phyloP scores from a whole-genome alignment of 1,140 invertebrate genomes.

The Hyposmocoma kahamanoa region DNA sequence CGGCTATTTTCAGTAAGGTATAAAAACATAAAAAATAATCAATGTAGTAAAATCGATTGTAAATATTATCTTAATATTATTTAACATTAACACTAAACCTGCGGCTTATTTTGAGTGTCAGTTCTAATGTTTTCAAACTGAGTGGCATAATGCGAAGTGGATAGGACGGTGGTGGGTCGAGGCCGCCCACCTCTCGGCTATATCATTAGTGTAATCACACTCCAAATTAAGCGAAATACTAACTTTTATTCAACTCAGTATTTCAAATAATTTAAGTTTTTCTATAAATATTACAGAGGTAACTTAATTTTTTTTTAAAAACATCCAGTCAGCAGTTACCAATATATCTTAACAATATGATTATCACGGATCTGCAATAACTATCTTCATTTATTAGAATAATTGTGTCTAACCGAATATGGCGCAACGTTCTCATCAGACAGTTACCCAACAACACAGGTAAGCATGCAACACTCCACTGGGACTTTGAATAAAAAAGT shows the following conservation, averaged over 20 bases:
- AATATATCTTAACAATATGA: too few species aligned
- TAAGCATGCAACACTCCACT: neutral
- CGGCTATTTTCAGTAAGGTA: too few species aligned
- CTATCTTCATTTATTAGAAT: neutral
- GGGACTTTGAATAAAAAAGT: neutral
- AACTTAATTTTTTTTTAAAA: too few species aligned
- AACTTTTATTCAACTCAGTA: too few species aligned
- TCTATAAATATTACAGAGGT: too few species aligned
- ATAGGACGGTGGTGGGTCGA: slow-evolving; percentile 24
- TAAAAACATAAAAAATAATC: too few species aligned
- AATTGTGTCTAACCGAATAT: neutral
- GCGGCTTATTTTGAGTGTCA: neutral
- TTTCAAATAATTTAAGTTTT: too few species aligned
- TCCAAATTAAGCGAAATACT: neutral
- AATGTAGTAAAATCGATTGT: too few species aligned
- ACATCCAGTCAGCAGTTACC: too few species aligned
- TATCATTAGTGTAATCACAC: slow-evolving; percentile 1
- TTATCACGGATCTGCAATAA: too few species aligned
- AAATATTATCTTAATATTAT: too few species aligned
- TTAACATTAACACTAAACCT: too few species aligned
- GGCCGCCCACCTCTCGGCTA: slow-evolving; percentile 26
- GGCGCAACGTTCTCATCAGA: neutral
- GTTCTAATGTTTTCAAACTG: slow-evolving; percentile 1
- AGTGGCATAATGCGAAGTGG: neutral
- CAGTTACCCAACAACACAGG: neutral